Evolutionary conservation across 2,888 invertebrate species (phyloP), one percentile per base, ranked within the genome.

Genomic region (Amphipoea lucens): DNA sequence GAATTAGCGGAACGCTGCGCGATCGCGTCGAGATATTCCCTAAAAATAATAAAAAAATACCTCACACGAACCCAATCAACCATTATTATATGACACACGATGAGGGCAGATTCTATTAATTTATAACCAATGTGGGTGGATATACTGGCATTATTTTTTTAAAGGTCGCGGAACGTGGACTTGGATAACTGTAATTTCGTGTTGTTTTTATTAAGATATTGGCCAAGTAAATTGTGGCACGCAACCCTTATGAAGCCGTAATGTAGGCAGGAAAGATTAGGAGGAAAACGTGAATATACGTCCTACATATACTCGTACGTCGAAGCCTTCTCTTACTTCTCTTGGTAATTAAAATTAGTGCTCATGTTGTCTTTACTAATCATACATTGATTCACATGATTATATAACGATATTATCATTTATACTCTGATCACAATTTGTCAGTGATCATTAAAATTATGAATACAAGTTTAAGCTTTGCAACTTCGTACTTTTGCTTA

Each of bases 51-150:
- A 94, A 96, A 96, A 95, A 96, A 96, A 96, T 96, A 96, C 97
- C 96, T 95, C 97, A 96, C 96, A 96, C 96, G 95, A 94, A 90
- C 91, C 93, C 94, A 96, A 96, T 95, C 94, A 94, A 94, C 93
- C 92, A 94, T 96, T 95, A 96, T 96, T 96, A 96, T 95, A 95
- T 93, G 95, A 95, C 95, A 95, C 92, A 92, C 89, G 93, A 96
- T 96, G 94, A 94, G 96, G 96, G 96, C 93, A 94, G 94, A 95
- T 95, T 95, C 95, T 96, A 96, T 96, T 97, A 97, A 96, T 97
- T 97, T 97, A 96, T 96, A 95, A 94, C 96, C 96, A 94, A 96
- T 96, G 97, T 96, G 97, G 97, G 96, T 96, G 97, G 96, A 95
- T 96, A 96, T 89, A 93, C 95, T 95, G 94, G 94, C 92, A 97